Evolutionary conservation across 2,113 vertebrate genomes (phyloP).

Genomic region (Anas platyrhynchos): DNA sequence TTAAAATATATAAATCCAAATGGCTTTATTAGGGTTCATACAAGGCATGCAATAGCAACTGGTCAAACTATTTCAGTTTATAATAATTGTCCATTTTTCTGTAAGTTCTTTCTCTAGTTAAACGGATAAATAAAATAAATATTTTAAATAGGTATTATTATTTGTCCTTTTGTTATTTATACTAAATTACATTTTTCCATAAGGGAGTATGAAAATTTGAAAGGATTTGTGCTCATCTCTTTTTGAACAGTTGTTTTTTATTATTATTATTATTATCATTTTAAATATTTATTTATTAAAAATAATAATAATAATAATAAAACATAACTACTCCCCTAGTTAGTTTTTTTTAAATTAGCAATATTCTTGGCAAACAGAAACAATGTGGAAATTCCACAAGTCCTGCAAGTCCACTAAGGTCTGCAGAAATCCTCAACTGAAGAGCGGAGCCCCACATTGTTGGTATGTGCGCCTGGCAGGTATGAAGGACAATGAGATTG

Average conservation of each 20-base stretch:
- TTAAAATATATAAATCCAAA: not conserved
- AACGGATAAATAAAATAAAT: not conserved
- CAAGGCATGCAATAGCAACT: not conserved
- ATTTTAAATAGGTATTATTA: not conserved
- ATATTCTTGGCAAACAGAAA: not conserved
- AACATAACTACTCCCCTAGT: not conserved
- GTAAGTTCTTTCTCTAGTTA: not conserved
- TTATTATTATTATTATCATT: not conserved
- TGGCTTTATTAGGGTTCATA: not conserved
- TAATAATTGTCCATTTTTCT: not conserved
- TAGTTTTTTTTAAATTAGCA: not conserved
- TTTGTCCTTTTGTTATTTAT: not conserved
- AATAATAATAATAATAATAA: not conserved
- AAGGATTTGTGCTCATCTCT: not conserved
- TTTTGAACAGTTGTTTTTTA: not conserved
- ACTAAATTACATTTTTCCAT: not conserved
- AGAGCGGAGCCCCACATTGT: not conserved
- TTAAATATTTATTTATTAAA: not conserved
- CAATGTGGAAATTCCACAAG: not conserved
- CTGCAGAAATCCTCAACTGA: not conserved
- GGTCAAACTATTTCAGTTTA: not conserved
- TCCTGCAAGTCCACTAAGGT: not conserved
- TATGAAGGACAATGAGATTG: not conserved
- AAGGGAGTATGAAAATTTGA: not conserved
- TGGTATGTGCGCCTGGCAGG: not conserved